A percentile compares a stretch with the other conserved stretches of the same genome.
Conservation (phyloP, 2,797 vertebrate genomes). For the Prionace glauca region DNA sequence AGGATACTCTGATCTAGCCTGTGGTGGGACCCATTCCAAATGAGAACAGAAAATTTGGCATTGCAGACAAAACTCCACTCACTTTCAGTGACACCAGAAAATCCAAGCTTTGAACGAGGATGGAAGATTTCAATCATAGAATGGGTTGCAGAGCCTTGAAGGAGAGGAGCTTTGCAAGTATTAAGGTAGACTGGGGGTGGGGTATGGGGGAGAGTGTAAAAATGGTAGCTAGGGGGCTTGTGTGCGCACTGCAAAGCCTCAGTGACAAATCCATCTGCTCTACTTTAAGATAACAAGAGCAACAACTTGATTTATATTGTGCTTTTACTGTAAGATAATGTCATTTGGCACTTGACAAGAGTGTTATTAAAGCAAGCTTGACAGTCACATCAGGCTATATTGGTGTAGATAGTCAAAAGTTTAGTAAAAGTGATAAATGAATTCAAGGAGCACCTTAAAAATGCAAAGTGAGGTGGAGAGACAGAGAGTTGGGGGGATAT, state of each 20-base stretch:
- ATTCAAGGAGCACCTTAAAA: no score
- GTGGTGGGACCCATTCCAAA: no score
- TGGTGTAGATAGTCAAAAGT: background rate
- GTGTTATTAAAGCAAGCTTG: no score
- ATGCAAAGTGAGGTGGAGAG: no score
- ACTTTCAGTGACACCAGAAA: no score
- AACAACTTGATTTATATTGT: background rate
- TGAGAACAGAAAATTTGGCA: no score
- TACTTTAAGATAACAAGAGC: background rate
- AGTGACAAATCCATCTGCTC: background rate
- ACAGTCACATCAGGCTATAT: background rate
- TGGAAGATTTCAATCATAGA: no score
- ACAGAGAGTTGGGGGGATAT: no score
- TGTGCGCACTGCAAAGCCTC: background rate
- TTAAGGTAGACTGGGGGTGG: no score
- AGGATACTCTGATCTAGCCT: no score
- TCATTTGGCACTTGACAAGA: background rate
- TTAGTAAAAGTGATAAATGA: background rate
- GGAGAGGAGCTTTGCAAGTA: background rate
- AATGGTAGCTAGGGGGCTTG: background rate
- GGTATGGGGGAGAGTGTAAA: background rate
- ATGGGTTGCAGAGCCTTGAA: background rate
- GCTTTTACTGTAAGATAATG: background rate
- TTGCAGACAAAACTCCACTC: no score
- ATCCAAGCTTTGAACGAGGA: no score